Percentiles rank a stretch among this genome's conserved stretches.
Conservation (phyloP, 1,140 invertebrate species). For the Chelonus insularis region DNA sequence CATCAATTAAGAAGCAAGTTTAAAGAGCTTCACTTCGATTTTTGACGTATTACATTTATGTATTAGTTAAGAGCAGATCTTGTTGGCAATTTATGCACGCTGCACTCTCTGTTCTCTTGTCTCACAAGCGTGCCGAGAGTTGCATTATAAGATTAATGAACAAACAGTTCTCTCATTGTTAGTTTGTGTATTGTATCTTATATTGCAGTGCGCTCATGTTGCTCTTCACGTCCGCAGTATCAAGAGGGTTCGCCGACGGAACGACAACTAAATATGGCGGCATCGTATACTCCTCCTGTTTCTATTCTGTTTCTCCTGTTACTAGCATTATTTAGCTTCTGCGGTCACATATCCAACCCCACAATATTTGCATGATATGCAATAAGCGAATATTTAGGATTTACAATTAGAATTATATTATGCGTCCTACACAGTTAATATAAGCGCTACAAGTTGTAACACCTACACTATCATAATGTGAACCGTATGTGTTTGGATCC, state of each 20-base stretch:
- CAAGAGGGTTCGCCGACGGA: slow-evolving; percentile 28
- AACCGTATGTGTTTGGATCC: too few relatives aligned
- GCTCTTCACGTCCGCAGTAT: neutral
- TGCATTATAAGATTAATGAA: slow-evolving; percentile 38
- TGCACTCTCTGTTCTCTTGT: neutral
- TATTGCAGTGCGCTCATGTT: slow-evolving; percentile 7
- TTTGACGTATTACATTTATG: neutral
- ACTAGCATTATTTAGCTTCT: too few relatives aligned
- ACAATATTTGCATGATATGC: slow-evolving; percentile 36
- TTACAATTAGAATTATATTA: slow-evolving; percentile 48
- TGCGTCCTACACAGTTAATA: too few relatives aligned
- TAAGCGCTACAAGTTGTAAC: too few relatives aligned
- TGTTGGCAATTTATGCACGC: slow-evolving; percentile 32
- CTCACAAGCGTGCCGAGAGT: slow-evolving; percentile 11
- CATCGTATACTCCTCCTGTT: slow-evolving; percentile 40
- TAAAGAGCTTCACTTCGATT: too few relatives aligned
- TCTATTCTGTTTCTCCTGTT: neutral
- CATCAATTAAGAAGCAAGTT: too few relatives aligned
- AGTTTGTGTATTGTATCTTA: slow-evolving; percentile 1
- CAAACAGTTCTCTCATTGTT: slow-evolving; percentile 27
- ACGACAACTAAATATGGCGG: slow-evolving; percentile 38
- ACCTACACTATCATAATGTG: too few relatives aligned
- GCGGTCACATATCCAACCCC: too few relatives aligned
- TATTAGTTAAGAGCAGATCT: neutral
- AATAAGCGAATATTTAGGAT: slow-evolving; percentile 40